A percentile compares a stretch with the other conserved stretches of the same genome.
Conservation (phyloP, 2,888 invertebrate genomes). For the Hyalella azteca region DNA sequence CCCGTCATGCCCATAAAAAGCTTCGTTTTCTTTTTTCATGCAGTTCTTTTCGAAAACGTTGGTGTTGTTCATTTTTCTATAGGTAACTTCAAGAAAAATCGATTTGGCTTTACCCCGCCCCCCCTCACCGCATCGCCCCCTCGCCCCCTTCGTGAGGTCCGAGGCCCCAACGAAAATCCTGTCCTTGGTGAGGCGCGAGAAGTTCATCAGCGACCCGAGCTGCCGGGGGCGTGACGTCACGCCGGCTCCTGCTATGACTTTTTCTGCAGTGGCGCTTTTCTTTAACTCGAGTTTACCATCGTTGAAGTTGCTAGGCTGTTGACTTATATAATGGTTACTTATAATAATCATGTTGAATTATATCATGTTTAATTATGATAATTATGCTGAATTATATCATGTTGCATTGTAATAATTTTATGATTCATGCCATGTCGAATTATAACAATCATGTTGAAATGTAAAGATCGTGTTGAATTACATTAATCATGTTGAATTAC, state of each 20-base stretch:
- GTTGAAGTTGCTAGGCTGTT: too few relatives aligned
- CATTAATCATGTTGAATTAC: neutral
- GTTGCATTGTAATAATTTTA: neutral
- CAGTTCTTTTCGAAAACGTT: neutral
- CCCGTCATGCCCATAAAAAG: neutral
- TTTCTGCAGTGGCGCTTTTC: neutral
- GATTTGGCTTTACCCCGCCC: too few relatives aligned
- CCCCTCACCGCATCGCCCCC: constrained; percentile 23
- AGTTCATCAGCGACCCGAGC: neutral
- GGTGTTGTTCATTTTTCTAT: neutral
- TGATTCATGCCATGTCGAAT: too few relatives aligned
- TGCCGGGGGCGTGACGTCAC: neutral
- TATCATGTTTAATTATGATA: neutral
- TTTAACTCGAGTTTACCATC: neutral
- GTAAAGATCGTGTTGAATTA: too few relatives aligned
- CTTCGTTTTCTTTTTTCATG: neutral
- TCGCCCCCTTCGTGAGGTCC: constrained; percentile 8
- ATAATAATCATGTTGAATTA: neutral
- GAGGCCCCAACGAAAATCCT: constrained; percentile 27
- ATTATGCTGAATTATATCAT: neutral
- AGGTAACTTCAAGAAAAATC: neutral
- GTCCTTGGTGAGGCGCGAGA: constrained; percentile 18
- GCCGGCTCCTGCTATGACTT: neutral
- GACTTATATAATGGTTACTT: too few relatives aligned
- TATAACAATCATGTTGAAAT: too few relatives aligned